Percentiles rank a stretch among this genome's conserved stretches.
Evolutionary conservation across 2,113 vertebrate genomes (phyloP).

Genomic region (Holacanthus passer): DNA sequence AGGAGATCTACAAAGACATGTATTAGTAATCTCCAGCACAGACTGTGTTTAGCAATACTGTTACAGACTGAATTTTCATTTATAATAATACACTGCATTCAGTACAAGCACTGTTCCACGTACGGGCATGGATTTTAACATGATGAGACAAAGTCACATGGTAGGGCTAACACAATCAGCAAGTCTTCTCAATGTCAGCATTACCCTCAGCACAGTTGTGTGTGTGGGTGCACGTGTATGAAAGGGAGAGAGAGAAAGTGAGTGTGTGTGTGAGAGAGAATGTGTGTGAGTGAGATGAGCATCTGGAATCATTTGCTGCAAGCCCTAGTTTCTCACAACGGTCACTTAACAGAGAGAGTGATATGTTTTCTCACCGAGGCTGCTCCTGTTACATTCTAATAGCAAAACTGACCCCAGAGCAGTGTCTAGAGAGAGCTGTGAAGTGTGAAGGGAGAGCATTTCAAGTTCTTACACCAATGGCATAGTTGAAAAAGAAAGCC

Average conservation of each 20-base stretch:
- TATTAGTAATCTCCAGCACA: constrained; percentile 85
- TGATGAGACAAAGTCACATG: constrained; percentile 53
- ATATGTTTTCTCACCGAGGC: constrained; percentile 72
- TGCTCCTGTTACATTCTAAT: constrained; percentile 74
- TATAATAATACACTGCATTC: constrained; percentile 70
- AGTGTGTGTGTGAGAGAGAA: background rate
- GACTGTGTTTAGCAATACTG: constrained; percentile 75
- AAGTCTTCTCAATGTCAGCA: constrained; percentile 64
- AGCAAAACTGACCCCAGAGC: constrained; percentile 71
- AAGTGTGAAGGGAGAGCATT: constrained; percentile 62
- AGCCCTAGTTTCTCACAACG: constrained; percentile 71
- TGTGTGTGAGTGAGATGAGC: constrained; percentile 35
- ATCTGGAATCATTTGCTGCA: constrained; percentile 78
- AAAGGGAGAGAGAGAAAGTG: background rate
- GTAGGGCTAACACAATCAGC: constrained; percentile 70
- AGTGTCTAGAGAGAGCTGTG: constrained; percentile 55
- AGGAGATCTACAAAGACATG: constrained; percentile 99
- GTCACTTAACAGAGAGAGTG: constrained; percentile 70
- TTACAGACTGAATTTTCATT: constrained; percentile 73
- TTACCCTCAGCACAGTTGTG: constrained; percentile 55
- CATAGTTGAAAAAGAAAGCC: constrained; percentile 37
- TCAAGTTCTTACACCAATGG: constrained; percentile 57
- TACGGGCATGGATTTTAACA: constrained; percentile 57
- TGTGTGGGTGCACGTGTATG: background rate
- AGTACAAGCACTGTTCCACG: constrained; percentile 75